Evolutionary conservation across 2,888 invertebrate species (phyloP), one percentile per base, ranked within the genome.

Genomic region (Bellardia pandia): DNA sequence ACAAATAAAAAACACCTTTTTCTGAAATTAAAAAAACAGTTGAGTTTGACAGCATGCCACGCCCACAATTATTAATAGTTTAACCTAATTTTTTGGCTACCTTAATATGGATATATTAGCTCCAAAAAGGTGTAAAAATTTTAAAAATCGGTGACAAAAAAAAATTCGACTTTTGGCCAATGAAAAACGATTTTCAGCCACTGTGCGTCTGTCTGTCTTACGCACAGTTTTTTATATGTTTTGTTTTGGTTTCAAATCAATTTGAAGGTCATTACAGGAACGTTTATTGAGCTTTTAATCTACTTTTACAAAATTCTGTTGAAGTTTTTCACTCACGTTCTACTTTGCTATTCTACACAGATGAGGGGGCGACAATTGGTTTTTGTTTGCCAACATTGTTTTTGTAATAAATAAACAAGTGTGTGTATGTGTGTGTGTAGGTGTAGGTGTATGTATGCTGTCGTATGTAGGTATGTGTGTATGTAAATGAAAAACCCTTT

Each of bases 241-340:
- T 58, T 58, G 6, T 76, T 71, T 58, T 11, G 56, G 5, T 33
- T 72, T 79, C 45, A 84, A 83, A 79, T 69, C 53, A 76, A 30
- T 68, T 75, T 71, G 82, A 79, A 81, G 84, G 86, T 48, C 77
- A 51, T 74, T 78, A 75, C 66, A 77, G 72, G 30, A 80, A 81
- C 51, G 64, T 85, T 84, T 80, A 86, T 80, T 62, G 48, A 78
- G 81, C 80, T 69, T 69, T 85, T 77, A 80, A 77, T 80, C 77
- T 33, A 74, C 33, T 86, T 56, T 82, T n/a, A 40, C 23, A 66
- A 81, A 62, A 33, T 80, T 37, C 7, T 2, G 0, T 62, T 62
- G 42, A 72, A 30, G 40, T 62, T n/a, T n/a, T 14, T 75, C 64
- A 13, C 30, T 48, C 33, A 56, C 33, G 30, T 42, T 83, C 76